These are phyloP conservation scores for Brachionus plicatilis DNA, from an alignment of 1,140 invertebrate genomes.

Conservation along the genomic window DNA sequence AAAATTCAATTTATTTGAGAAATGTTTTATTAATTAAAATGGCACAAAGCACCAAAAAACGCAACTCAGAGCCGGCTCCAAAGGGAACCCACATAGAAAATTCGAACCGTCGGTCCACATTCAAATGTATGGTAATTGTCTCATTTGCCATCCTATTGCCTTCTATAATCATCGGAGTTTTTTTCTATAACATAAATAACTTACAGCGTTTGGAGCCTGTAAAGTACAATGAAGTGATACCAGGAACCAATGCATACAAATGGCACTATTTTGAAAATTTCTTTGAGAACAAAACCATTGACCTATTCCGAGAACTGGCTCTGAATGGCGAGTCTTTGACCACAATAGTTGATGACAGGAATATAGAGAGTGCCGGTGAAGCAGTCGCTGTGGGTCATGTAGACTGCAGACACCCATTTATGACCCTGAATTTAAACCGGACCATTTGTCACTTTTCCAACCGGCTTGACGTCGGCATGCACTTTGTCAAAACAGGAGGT, in stretches of 20 bases:
- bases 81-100: neutral
- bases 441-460: slow-evolving; percentile 38
- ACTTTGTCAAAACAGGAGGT: slow-evolving; percentile 34
- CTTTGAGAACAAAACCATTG: slow-evolving; percentile 20
- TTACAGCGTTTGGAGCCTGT: slow-evolving; percentile 25
- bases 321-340: slow-evolving; percentile 1
- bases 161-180: neutral
- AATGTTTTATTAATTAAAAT: slow-evolving; percentile 8
- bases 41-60: neutral
- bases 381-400: slow-evolving; percentile 4
- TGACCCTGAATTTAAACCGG: slow-evolving; percentile 1
- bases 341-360: slow-evolving; percentile 16
- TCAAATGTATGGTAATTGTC: neutral
- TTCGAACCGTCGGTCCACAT: neutral
- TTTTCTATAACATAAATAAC: slow-evolving; percentile 1
- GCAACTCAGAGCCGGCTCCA: neutral
- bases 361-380: slow-evolving; percentile 4
- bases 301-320: neutral
- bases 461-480: slow-evolving; percentile 24
- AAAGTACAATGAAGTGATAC: neutral
- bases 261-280: slow-evolving; percentile 36
- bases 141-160: slow-evolving; percentile 17
- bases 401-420: slow-evolving; percentile 33
- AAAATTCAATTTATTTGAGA: neutral
- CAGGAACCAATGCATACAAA: neutral